Percentiles rank a stretch among this genome's conserved stretches.
Conservation (phyloP, 2,797 vertebrate species). For the Ptychadena robeensis region DNA sequence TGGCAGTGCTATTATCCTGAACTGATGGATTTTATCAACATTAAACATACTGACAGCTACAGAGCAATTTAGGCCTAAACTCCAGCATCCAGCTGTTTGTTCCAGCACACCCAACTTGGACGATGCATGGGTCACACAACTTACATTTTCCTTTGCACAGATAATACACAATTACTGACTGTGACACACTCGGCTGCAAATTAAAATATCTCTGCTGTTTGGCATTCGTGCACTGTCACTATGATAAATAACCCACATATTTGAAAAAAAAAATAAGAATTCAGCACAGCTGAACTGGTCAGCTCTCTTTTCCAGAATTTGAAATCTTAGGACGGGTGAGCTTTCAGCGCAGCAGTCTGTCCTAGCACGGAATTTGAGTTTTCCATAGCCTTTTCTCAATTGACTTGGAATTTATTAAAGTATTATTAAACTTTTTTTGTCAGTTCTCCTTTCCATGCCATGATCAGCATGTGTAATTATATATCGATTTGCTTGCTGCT, state of each 20-base stretch:
- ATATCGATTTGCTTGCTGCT: conserved; percentile 48
- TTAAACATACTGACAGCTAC: conserved; percentile 36
- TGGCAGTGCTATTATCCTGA: not conserved
- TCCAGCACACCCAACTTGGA: conserved; percentile 26
- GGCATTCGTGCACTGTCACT: conserved; percentile 23
- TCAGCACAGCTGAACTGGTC: not conserved
- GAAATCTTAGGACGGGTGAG: not conserved
- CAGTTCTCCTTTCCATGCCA: conserved; percentile 1
- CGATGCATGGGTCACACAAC: not conserved
- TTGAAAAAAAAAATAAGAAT: not conserved
- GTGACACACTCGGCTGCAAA: conserved; percentile 32
- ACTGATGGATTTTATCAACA: conserved; percentile 33
- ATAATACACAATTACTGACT: conserved; percentile 14
- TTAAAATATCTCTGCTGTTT: conserved; percentile 30
- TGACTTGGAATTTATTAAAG: not conserved
- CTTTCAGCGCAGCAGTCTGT: not conserved
- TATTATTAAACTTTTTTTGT: not conserved
- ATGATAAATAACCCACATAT: conserved; percentile 21
- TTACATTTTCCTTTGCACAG: not conserved
- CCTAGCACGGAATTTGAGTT: not conserved
- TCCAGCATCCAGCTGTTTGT: conserved; percentile 22
- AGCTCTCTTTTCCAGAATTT: not conserved
- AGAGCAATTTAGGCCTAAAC: not conserved
- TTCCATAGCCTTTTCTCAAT: not conserved
- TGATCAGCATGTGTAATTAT: conserved; percentile 49